phyloP scores from a whole-genome alignment of 1,140 invertebrate genomes.

The Eufriesea mexicana region DNA sequence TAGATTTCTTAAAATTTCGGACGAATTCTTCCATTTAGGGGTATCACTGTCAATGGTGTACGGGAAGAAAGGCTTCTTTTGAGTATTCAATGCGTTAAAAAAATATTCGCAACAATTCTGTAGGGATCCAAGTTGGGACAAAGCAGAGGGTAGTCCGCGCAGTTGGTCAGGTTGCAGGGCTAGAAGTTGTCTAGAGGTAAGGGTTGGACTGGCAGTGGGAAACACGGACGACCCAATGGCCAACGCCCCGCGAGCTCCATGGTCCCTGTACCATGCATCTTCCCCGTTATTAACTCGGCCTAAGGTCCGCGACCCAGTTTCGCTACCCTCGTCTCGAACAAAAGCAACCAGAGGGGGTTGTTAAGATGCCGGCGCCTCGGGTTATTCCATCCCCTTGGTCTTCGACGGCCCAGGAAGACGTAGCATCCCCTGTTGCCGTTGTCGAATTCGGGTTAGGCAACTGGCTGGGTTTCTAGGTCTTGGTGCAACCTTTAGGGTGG shows the following conservation, averaged over 20 bases:
- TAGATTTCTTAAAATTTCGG: no score
- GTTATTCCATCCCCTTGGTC: background rate
- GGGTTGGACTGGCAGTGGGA: no score
- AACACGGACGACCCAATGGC: background rate
- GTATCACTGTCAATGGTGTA: no score
- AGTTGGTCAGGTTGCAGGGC: no score
- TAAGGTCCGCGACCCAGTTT: slow-evolving; percentile 67
- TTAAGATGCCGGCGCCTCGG: slow-evolving; percentile 54
- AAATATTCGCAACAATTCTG: no score
- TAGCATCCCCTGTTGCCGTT: background rate
- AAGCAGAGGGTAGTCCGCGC: no score
- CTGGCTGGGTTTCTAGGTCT: background rate
- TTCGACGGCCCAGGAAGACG: slow-evolving; percentile 10
- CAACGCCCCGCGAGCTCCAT: background rate
- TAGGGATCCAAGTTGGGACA: no score
- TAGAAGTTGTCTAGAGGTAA: no score
- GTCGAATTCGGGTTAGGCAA: background rate
- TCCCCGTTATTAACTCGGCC: slow-evolving; percentile 63
- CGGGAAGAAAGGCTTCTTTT: no score
- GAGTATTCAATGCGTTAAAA: no score
- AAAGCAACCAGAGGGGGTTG: slow-evolving; percentile 53
- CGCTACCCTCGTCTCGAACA: slow-evolving; percentile 48
- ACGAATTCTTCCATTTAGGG: no score
- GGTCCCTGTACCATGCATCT: slow-evolving; percentile 6
- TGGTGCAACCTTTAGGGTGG: background rate